Base-by-base conservation (phyloP, 2,888 invertebrate genomes). In the Eilema caniola region DNA sequence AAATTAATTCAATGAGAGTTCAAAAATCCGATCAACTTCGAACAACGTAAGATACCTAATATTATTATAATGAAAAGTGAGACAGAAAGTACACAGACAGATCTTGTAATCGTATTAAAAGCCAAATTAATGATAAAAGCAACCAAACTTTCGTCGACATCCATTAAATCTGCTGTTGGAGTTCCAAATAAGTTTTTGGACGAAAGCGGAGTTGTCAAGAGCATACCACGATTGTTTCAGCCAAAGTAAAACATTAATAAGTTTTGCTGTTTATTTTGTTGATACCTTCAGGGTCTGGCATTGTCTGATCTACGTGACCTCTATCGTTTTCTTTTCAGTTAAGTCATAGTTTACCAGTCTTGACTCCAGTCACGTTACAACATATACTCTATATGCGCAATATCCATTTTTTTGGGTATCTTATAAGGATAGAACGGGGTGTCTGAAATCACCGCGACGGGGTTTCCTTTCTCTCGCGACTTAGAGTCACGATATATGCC, bases 101-200 rank as follows among this genome's bases (percentile, higher is more conserved):
- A 85, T 79, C 81, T 76, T 83, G 81, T 87, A 87, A 87, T 86
- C 87, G 85, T 81, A 83, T 87, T 87, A 80, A 86, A 87, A 87
- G 85, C 79, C 78, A 86, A 88, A 87, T 88, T 87, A 85, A 86
- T 85, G 84, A 85, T 85, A 86, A 83, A 87, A 85, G 84, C 83
- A 70, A 67, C 78, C 74, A 86, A n/a, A 85, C 81, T 86, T 85
- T 70, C 31, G 33, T 62, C 78, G 76, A 82, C 82, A 83, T 85
- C 85, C 85, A 85, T 86, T 83, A 86, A 81, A 86, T 78, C 79
- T 79, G 73, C 66, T 66, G 74, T 76, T 73, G 78, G 81, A 77
- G 76, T 84, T 84, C 74, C 67, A 67, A 79, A 77, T 73, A 84
- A 83, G 82, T 84, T 85, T 79, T 64, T 33, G 73, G 67, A 69